Conservation (phyloP, 2,113 vertebrate species). For the Corythornis cristatus region DNA sequence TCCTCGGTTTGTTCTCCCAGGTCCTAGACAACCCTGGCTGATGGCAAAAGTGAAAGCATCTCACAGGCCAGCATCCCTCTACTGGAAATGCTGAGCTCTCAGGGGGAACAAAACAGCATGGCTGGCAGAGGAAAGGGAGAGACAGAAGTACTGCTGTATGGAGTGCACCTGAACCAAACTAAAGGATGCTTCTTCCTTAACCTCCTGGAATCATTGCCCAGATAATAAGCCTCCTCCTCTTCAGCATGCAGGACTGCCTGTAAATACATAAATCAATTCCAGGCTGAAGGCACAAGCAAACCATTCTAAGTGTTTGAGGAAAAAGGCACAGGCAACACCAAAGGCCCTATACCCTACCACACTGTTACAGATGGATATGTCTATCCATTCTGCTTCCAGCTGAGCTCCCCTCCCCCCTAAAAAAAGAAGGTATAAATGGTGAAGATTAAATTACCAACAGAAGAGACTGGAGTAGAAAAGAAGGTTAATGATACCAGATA, state of each 20-base stretch:
- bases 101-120: rapidly evolving
- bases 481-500: constrained; percentile 31
- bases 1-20: background rate
- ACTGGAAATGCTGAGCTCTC: rapidly evolving
- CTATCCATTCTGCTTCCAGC: background rate
- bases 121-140: background rate
- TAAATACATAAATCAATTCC: background rate
- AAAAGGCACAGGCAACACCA: background rate
- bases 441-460: background rate
- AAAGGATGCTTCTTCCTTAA: background rate
- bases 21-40: background rate
- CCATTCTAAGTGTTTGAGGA: background rate
- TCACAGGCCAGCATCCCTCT: background rate
- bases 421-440: background rate
- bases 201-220: background rate
- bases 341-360: background rate
- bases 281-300: background rate
- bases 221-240: background rate
- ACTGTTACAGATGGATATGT: background rate
- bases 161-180: background rate
- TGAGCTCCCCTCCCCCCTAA: background rate
- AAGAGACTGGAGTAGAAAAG: background rate
- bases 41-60: background rate
- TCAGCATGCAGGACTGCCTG: background rate
- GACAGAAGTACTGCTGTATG: background rate